These are phyloP conservation scores for Hippopotamus amphibius DNA, from an alignment of 2,113 vertebrate genomes.

Conservation along the genomic window DNA sequence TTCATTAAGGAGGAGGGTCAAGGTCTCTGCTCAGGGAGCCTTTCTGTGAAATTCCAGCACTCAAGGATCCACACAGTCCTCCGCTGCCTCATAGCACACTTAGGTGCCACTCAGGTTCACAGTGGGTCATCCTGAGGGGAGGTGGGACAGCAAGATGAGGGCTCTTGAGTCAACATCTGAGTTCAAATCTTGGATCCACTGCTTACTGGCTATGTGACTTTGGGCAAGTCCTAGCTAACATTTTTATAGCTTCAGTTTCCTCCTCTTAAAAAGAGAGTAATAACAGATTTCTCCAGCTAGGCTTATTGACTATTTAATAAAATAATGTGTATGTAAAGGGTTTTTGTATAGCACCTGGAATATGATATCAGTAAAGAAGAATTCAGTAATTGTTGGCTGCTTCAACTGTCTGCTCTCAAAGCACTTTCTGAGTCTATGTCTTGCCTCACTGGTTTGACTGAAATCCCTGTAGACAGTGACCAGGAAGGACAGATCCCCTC, in stretches of 20 bases:
- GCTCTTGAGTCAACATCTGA: neutral
- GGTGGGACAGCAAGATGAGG: neutral
- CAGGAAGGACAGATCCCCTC: neutral
- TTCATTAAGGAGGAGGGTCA: neutral
- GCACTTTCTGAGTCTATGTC: neutral
- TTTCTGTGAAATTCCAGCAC: neutral
- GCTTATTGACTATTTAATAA: constrained; percentile 12
- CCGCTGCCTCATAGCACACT: neutral
- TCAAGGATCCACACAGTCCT: neutral
- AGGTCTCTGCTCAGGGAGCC: neutral
- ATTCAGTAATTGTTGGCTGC: neutral
- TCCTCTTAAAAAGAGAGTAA: constrained; percentile 23
- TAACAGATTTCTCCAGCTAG: neutral
- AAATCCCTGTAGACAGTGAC: neutral
- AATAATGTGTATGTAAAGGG: neutral
- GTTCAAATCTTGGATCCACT: neutral
- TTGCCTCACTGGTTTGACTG: neutral
- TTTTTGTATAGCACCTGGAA: neutral
- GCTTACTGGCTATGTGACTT: neutral
- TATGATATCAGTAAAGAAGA: neutral
- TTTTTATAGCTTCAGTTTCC: neutral
- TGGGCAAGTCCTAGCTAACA: neutral
- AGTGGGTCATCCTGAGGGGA: neutral
- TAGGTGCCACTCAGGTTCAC: neutral
- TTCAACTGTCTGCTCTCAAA: neutral